Evolutionary conservation across 1,140 invertebrate species (phyloP), one percentile per base, ranked within the genome.

Genomic region (Phymastichus coffea): DNA sequence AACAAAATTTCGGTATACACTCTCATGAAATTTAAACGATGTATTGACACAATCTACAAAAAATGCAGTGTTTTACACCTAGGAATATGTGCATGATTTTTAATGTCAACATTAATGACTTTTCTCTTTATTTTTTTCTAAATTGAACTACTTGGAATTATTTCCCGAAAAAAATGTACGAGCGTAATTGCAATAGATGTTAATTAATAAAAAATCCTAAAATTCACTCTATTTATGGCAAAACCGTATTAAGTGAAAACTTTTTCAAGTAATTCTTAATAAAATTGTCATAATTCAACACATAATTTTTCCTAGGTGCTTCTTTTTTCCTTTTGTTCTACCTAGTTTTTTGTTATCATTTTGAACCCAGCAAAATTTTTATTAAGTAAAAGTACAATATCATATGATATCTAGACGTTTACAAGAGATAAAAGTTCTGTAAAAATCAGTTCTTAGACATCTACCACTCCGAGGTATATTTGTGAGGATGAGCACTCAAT

Each of bases 1-100:
- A n/a, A n/a, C n/a, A n/a, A n/a, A n/a, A n/a, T n/a, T n/a, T n/a
- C n/a, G n/a, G n/a, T n/a, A n/a, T n/a, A n/a, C n/a, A n/a, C n/a
- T n/a, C n/a, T n/a, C n/a, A n/a, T n/a, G n/a, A 70, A 66, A 69
- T 61, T 59, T 70, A 71, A 61, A 72, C 46, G 55, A 61, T 66
- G 43, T 65, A 66, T 68, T 30, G 35, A 64, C 68, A 70, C 62
- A 70, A 57, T 47, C 55, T 62, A 33, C 57, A 66, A 61, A n/a
- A n/a, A 64, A 63, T 64, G 63, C 49, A 66, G 44, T n/a, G n/a
- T 57, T 67, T 58, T 64, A 61, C 52, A 65, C 64, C 61, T 38
- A 66, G 58, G 38, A 66, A 68, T n/a, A n/a, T 68, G 59, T 63
- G 55, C 61, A 66, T 41, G 61, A 56, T 63, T 64, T 48, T 54